Percentiles rank a stretch among this genome's conserved stretches.
These are phyloP conservation scores for Zapornia atra DNA, from an alignment of 2,113 vertebrate species.

Conservation along the genomic window DNA sequence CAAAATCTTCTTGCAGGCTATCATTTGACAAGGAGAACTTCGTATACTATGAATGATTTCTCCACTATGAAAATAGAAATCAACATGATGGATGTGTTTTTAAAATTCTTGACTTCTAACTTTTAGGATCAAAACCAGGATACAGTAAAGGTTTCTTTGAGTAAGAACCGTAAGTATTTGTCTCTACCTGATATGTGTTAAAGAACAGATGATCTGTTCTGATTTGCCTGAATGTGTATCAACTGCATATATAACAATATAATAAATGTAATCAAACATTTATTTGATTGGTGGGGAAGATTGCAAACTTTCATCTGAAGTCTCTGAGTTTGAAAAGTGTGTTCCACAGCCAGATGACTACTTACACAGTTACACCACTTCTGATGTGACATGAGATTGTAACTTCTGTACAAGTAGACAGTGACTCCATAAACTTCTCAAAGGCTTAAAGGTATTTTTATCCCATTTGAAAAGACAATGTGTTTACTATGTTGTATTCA, in stretches of 20 bases:
- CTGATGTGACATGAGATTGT: accelerated
- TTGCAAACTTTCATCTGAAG: neutral
- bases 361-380: neutral
- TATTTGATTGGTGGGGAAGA: too few relatives aligned
- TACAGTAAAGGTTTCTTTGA: accelerated
- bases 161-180: neutral
- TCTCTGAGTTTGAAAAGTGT: neutral
- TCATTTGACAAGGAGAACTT: neutral
- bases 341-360: neutral
- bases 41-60: neutral
- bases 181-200: accelerated
- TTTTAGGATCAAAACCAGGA: neutral
- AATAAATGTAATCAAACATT: neutral
- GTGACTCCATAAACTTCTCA: neutral
- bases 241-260: neutral
- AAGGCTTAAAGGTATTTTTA: neutral
- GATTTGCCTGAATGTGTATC: neutral
- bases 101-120: neutral
- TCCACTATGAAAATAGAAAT: neutral
- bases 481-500: neutral
- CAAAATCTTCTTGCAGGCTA: neutral
- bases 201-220: neutral
- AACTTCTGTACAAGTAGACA: neutral
- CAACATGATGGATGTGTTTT: neutral
- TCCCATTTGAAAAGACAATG: neutral